Evolutionary conservation across 2,113 vertebrate species (phyloP), one percentile per base, ranked within the genome.

Genomic region (Butorides virescens): DNA sequence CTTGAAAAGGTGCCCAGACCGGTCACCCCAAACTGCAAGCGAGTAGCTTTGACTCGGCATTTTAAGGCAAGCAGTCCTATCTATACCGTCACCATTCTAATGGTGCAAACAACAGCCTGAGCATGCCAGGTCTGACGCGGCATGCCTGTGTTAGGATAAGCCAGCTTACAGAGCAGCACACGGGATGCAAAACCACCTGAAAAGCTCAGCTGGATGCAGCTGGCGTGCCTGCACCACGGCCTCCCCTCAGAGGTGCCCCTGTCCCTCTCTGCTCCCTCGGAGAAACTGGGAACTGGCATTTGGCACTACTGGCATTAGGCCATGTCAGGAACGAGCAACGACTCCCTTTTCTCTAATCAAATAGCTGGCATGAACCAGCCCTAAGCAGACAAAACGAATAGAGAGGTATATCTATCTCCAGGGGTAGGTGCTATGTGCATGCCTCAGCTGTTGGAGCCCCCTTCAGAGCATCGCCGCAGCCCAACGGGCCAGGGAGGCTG

Each of bases 141-240:
- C 44, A 22, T 0, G 0, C 30, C 46, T 37, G 22, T 7, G 5
- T 21, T 22, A 27, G 19, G 37, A 42, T 15, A 15, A 70, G 8
- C 10, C 72, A 47, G 61, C 36, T 62, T 27, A 27, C 25, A 27
- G 61, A 61, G n/a, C n/a, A 17, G 56, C 8, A 19, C 44, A 42
- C 0, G 0, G 23, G 32, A 76, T 10, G 65, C 18, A 80, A 25
- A 81, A n/a, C 23, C 16, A 2, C 76, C 27, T 10, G 22, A 75
- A 34, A 3, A 61, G 49, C 65, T 65, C 63, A 58, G 59, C 18
- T 68, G 49, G 53, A 34, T 6, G 15, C 56, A 47, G 49, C 11
- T 1, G 6, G 32, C 3, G 8, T 7, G 11, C 10, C 26, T 3
- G 3, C 26, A 52, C 44, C 34, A 39, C 18, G 36, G 42, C 46